Evolutionary conservation across 2,113 vertebrate species (phyloP), one percentile per base, ranked within the genome.

Genomic region (Ardeotis arabs): DNA sequence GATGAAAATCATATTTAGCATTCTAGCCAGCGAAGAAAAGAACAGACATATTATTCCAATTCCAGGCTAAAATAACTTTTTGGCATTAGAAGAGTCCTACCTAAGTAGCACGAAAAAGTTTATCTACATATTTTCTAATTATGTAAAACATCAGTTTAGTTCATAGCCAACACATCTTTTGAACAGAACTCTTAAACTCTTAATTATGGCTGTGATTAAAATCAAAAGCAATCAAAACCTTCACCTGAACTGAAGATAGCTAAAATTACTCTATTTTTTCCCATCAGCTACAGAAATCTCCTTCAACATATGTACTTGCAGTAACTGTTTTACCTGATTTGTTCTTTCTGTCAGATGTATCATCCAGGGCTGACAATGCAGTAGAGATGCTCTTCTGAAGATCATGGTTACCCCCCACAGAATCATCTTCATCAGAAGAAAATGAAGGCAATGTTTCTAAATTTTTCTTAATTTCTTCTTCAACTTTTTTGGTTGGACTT

Each of bases 341-440:
- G 73, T 93, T 98, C 97, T 98, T 99, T 95, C 98, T 99, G 84
- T 99, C 99, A 74, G 98, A 97, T 74, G 98, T 95, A 91, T 99
- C 98, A 95, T 99, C 99, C 96, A 98, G 97, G 83, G 98, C 98
- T 63, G 98, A 98, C 72, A 99, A 98, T 2, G 98, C 98, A 81
- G 99, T 98, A 82, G 98, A 98, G 90, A 99, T 98, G 95, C 98
- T 99, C 98, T 99, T 99, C 94, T 99, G 99, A 96, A 99, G 97
- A 83, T 99, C 99, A 12, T 99, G 98, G 97, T 99, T 99, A 95
- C 98, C 99, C 28, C 98, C 98, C 55, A 98, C 98, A 84, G 98
- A 98, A 96, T 99, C 99, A 66, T 99, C 99, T 85, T 99, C 99
- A 91, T 99, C 99, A 13, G 99, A 99, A 92, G 99, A 99, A 98